phyloP scores from a whole-genome alignment of 2,888 invertebrate genomes.

The Cephus pulcher region DNA sequence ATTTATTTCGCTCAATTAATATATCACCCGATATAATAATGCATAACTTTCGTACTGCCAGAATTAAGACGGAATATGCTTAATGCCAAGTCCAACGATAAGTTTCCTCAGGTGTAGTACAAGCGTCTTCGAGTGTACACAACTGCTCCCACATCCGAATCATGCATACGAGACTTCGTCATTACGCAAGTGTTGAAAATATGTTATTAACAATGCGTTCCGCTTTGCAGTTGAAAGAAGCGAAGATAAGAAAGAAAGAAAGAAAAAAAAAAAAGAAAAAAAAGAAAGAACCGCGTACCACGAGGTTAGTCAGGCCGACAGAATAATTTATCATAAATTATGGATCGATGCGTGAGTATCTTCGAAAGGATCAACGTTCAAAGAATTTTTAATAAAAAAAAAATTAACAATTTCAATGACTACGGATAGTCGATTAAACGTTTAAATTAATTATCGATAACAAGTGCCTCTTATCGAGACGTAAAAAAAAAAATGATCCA shows the following conservation, averaged over 20 bases:
- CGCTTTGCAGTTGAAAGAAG: conserved; percentile 17
- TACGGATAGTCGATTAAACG: background rate
- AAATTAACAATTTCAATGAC: background rate
- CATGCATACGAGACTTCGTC: conserved; percentile 4
- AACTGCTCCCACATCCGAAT: conserved; percentile 34
- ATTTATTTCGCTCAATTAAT: background rate
- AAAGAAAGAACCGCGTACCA: background rate
- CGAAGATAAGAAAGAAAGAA: background rate
- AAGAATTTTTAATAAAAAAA: background rate
- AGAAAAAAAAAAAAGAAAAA: too few species aligned
- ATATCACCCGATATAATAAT: background rate
- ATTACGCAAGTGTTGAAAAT: conserved; percentile 28
- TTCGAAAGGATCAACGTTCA: conserved; percentile 16
- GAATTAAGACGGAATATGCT: background rate
- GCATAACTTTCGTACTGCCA: conserved; percentile 7
- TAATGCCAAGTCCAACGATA: conserved; percentile 11
- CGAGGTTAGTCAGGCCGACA: background rate
- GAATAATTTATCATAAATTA: conserved; percentile 22
- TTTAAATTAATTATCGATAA: background rate
- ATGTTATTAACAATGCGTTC: conserved; percentile 36
- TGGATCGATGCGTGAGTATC: conserved; percentile 7
- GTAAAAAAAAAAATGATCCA: background rate
- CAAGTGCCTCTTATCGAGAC: conserved; percentile 23
- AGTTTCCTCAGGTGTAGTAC: conserved; percentile 45
- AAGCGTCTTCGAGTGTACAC: conserved; percentile 32